Conservation (phyloP, 2,113 vertebrate genomes). For the Emydura subglobosa region DNA sequence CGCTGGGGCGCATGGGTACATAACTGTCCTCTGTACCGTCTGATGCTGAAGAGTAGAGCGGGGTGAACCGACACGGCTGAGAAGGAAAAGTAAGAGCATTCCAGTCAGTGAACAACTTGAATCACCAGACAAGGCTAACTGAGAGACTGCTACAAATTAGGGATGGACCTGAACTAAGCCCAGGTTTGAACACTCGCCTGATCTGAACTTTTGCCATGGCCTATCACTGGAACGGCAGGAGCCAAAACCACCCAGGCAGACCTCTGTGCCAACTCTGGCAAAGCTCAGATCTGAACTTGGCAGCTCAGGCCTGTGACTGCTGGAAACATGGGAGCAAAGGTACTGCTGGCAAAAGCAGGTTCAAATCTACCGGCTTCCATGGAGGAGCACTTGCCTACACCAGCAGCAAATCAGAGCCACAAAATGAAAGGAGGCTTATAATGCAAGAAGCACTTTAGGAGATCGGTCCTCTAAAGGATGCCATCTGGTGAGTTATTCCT, state of each 20-base stretch:
- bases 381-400: background rate
- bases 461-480: background rate
- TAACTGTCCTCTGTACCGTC: slow-evolving; percentile 86
- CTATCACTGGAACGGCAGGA: accelerated
- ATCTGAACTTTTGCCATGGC: accelerated
- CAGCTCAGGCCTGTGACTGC: background rate
- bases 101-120: accelerated
- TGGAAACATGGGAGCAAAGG: background rate
- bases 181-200: background rate
- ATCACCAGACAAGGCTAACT: background rate
- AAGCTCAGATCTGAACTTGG: accelerated
- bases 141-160: background rate
- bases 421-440: background rate
- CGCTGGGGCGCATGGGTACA: slow-evolving; percentile 88
- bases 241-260: accelerated
- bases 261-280: background rate
- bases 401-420: background rate
- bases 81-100: background rate
- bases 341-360: background rate
- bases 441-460: background rate
- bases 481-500: background rate
- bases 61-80: slow-evolving; percentile 79
- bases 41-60: slow-evolving; percentile 50
- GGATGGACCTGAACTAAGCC: accelerated
- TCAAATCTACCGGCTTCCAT: background rate